Conservation (phyloP, 2,888 invertebrate species). For the Mesorhabditis spiculigera region DNA sequence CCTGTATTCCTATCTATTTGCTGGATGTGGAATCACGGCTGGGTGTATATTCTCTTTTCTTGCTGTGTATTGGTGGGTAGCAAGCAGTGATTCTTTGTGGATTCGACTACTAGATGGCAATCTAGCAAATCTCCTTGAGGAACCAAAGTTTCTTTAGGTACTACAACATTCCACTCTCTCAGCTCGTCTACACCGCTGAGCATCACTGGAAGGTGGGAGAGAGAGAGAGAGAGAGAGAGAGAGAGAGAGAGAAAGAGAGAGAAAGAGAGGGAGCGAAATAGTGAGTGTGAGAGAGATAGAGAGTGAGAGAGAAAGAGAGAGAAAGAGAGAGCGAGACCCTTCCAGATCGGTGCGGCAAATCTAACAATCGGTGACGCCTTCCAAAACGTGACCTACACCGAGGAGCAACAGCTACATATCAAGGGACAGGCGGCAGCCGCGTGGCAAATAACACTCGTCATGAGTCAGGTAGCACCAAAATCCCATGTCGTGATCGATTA, state of each 20-base stretch:
- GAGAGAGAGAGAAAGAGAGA: no score
- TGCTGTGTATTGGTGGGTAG: conserved; percentile 49
- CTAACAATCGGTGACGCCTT: conserved; percentile 26
- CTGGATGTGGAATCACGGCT: conserved; percentile 51
- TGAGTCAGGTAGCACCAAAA: no score
- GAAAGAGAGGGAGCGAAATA: no score
- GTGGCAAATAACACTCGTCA: conserved; percentile 56
- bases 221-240: no score
- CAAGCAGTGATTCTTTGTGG: not conserved
- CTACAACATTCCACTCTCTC: conserved; percentile 45
- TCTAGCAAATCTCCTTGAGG: no score
- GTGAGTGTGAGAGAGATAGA: not conserved
- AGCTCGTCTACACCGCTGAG: conserved; percentile 55
- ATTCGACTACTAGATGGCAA: no score
- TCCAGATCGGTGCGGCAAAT: conserved; percentile 25
- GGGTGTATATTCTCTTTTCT: conserved; percentile 53
- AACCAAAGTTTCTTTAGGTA: conserved; percentile 32
- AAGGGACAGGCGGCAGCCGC: conserved; percentile 56
- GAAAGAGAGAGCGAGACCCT: no score
- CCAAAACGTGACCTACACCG: conserved; percentile 32
- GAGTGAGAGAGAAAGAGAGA: no score
- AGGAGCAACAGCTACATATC: conserved; percentile 45
- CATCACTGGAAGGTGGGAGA: conserved; percentile 43
- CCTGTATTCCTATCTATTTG: conserved; percentile 51
- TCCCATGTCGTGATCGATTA: no score